Base-by-base conservation (phyloP, 1,140 invertebrate genomes). In the Drosophila tani region DNA sequence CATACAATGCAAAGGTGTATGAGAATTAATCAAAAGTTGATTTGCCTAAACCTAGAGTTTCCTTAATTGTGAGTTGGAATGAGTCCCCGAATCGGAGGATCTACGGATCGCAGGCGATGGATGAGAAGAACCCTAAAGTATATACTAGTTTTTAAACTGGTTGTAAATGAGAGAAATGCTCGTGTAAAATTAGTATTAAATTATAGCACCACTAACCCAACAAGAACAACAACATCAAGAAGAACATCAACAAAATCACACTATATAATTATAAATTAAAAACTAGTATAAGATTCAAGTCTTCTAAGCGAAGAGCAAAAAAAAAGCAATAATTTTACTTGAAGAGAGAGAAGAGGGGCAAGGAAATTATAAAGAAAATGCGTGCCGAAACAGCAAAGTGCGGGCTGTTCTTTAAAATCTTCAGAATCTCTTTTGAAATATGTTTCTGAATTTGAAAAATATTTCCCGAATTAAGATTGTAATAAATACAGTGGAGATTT, bases 251-350 rank as follows among this genome's bases (percentile, higher is more conserved):
- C 55, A 69, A 59, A 75, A 82, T 60, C 66, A 85, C 75, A 66
- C 69, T 81, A 78, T 58, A 65, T 58, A 65, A 76, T 79, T 79
- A 81, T 38, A 74, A 82, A 78, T 77, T 68, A 77, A 65, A 81
- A 68, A 84, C 51, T 88, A 84, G 63, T 55, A 62, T 90, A 87
- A 87, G 85, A 84, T 78, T 32, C 19, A 75, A 68, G 60, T 79
- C 73, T 82, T 75, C 75, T 82, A 67, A 75, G 75, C 77, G 75
- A 85, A 82, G 75, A 82, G 75, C 79, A 86, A 80, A 80, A 80
- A 80, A 86, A 87, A 87, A 87, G 83, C 84, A 88, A 88, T 88
- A 88, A 88, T 86, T 86, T 86, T 79, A 81, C 81, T 75, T 81
- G 68, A 78, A 78, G 83, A 83, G 77, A 78, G 56, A 56, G 12